phyloP scores from a whole-genome alignment of 2,797 vertebrate species.

The Euphonia xanthogaster region DNA sequence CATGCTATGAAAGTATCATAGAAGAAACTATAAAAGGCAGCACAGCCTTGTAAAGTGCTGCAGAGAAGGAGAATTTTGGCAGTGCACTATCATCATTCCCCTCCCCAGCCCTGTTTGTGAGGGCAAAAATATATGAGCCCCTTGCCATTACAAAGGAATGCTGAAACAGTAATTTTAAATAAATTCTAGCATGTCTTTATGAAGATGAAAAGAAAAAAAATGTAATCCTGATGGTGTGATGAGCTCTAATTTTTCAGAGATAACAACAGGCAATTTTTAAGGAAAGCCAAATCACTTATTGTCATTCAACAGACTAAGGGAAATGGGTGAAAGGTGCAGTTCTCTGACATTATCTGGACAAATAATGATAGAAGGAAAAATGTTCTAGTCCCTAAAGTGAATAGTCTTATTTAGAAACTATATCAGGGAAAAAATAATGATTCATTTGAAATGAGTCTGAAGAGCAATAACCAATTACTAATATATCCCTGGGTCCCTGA shows the following conservation, averaged over 20 bases:
- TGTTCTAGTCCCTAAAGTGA: background rate
- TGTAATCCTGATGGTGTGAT: background rate
- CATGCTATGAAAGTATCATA: background rate
- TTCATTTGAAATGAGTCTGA: background rate
- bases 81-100: background rate
- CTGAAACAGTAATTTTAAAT: background rate
- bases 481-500: background rate
- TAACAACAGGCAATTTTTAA: background rate
- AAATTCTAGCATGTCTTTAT: background rate
- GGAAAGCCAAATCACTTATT: background rate
- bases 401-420: background rate
- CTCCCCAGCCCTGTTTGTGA: background rate
- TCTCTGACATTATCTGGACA: background rate
- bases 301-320: background rate
- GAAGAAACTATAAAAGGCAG: background rate
- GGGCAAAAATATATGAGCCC: background rate
- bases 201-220: background rate
- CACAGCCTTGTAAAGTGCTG: background rate
- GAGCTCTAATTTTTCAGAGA: slow-evolving; percentile 8
- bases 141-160: background rate
- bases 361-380: background rate
- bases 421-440: background rate
- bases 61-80: background rate
- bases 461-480: background rate
- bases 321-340: background rate